Conservation (phyloP, 2,888 invertebrate species). For the Myopa tessellatipennis region DNA sequence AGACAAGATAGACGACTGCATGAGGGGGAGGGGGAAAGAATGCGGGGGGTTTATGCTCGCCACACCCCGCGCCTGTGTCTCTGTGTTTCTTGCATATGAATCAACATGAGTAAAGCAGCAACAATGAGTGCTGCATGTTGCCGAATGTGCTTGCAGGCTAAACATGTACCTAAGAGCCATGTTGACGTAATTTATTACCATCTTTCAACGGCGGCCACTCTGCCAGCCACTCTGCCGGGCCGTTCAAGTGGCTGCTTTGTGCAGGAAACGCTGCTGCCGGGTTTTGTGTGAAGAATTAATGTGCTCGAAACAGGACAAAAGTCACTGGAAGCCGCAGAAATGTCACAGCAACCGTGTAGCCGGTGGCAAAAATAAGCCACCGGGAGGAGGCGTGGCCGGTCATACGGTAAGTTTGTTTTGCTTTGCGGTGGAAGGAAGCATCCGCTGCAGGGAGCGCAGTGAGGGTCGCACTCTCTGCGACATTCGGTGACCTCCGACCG, state of each 20-base stretch:
- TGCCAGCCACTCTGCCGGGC: not conserved
- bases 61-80: not conserved
- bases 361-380: not conserved
- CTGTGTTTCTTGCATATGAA: not conserved
- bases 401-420: not conserved
- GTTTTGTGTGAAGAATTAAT: slow-evolving; percentile 19
- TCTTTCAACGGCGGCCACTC: slow-evolving; percentile 25
- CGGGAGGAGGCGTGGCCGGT: not conserved
- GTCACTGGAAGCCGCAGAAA: slow-evolving; percentile 20
- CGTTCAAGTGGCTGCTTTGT: not conserved
- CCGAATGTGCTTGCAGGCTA: slow-evolving; percentile 17
- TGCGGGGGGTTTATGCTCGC: not conserved
- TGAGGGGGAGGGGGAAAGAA: too few relatives aligned
- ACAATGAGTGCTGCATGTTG: slow-evolving; percentile 26
- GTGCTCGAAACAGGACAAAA: slow-evolving; percentile 28
- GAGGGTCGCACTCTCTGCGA: not conserved
- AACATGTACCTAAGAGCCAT: slow-evolving; percentile 25
- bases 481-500: slow-evolving; percentile 7
- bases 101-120: slow-evolving; percentile 18
- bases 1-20: slow-evolving; percentile 23
- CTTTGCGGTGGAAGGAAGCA: not conserved
- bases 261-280: not conserved
- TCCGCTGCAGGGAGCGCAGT: not conserved
- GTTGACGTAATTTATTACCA: slow-evolving; percentile 26
- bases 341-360: not conserved